These are phyloP conservation scores for Leptatherina wallacei DNA, from an alignment of 2,797 vertebrate species.

Conservation along the genomic window DNA sequence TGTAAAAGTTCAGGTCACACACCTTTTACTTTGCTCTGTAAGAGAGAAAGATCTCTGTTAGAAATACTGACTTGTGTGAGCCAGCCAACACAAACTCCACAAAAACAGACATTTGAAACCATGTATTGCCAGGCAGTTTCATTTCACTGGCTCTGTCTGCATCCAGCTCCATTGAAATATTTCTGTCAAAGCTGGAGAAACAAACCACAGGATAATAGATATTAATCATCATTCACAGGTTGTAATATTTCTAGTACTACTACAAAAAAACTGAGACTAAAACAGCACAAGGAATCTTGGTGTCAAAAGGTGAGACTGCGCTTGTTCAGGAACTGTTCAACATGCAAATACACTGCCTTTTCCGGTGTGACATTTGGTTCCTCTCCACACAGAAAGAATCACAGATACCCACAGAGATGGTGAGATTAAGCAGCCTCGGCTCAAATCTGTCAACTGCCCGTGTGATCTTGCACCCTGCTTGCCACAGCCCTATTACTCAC, in stretches of 20 bases:
- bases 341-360: not conserved
- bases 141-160: too few relatives aligned
- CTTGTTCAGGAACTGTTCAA: not conserved
- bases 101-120: too few relatives aligned
- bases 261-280: not conserved
- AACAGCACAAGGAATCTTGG: not conserved
- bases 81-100: too few relatives aligned
- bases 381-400: slow-evolving; percentile 7
- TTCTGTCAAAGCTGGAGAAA: slow-evolving; percentile 25
- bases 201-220: not conserved
- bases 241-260: not conserved
- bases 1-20: not conserved
- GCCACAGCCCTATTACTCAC: slow-evolving; percentile 2
- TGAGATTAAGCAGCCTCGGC: slow-evolving; percentile 8
- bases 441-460: slow-evolving; percentile 15
- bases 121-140: too few relatives aligned
- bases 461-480: not conserved
- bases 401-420: slow-evolving; percentile 12
- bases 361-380: slow-evolving; percentile 1
- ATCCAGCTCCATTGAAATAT: slow-evolving; percentile 15
- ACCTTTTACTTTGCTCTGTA: too few relatives aligned
- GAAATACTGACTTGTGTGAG: too few relatives aligned
- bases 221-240: slow-evolving; percentile 12
- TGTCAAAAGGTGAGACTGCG: not conserved
- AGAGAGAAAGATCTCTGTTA: too few relatives aligned